Evolutionary conservation across 2,113 vertebrate genomes (phyloP), one percentile per base, ranked within the genome.

Genomic region (Heteronetta atricapilla): DNA sequence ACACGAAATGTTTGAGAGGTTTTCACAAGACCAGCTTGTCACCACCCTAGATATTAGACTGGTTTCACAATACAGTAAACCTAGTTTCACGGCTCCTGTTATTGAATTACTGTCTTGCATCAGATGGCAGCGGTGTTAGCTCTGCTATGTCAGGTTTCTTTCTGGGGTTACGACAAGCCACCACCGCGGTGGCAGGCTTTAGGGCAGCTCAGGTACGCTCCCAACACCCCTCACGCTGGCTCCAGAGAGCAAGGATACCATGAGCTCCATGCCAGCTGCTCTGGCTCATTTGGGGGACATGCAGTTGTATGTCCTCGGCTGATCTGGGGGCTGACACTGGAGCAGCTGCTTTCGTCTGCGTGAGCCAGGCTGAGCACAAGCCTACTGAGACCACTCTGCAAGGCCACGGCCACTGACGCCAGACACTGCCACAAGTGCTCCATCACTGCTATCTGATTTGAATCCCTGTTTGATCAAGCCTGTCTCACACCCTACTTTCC

Each of bases 311-410:
- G 40, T 83, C 59, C 83, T 74, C n/a, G 40, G 56, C 36, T 55
- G 73, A n/a, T 63, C 66, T 0, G 67, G n/a, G 67, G n/a, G 33
- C 63, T 88, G 86, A 73, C 80, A 13, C 8, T 44, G 81, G 73
- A 23, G 9, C 55, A n/a, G 70, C 2, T 1, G 26, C 15, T 3
- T 64, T 20, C 6, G 58, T 20, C 40, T 64, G 66, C 25, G 14
- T 11, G 36, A 56, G 13, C 59, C 1, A 1, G 0, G 0, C 55
- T 6, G 50, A 46, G 58, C 3, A 1, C 8, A 0, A 11, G 44
- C 72, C 55, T 75, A 44, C n/a, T 33, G 0, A 4, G 0, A 38
- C 17, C 29, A 2, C 25, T 1, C 0, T 36, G 48, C 46, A 89
- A 68, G 87, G 53, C 69, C 4, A 0, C 4, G 40, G 7, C 6